Evolutionary conservation across 2,888 invertebrate species (phyloP).

Genomic region (Teleiodes luculella): DNA sequence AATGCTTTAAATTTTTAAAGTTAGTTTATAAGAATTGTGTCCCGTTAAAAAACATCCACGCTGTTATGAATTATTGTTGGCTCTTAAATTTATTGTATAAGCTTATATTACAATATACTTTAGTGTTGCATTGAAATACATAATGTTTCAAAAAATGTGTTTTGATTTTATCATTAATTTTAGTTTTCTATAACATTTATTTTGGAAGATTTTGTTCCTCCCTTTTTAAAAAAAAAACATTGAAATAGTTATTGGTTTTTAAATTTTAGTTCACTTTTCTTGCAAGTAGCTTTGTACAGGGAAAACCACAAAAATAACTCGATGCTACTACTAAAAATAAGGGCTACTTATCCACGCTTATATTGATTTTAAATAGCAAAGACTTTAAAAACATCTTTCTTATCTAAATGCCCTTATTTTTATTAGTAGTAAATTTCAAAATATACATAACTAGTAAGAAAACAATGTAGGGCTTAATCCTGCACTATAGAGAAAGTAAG

Average conservation of each 20-base stretch:
- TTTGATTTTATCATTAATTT: conserved; percentile 46
- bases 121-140: conserved; percentile 71
- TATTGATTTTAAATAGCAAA: too few species aligned
- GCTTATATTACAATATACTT: conserved; percentile 62
- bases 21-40: too few species aligned
- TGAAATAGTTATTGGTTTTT: conserved; percentile 18
- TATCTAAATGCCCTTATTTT: not conserved
- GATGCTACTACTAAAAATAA: not conserved
- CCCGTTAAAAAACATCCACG: too few species aligned
- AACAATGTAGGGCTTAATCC: not conserved
- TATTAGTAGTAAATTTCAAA: too few species aligned
- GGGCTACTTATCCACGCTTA: not conserved
- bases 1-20: too few species aligned
- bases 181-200: conserved; percentile 65
- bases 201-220: conserved; percentile 71
- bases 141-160: conserved; percentile 54
- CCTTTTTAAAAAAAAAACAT: conserved; percentile 36
- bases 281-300: conserved; percentile 53
- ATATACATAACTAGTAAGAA: too few species aligned
- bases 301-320: not conserved
- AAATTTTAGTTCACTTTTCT: conserved; percentile 49
- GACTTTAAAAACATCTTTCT: not conserved
- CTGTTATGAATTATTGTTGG: conserved; percentile 4
- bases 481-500: not conserved
- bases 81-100: conserved; percentile 50